phyloP scores from a whole-genome alignment of 2,797 vertebrate species.

The Fringilla coelebs region DNA sequence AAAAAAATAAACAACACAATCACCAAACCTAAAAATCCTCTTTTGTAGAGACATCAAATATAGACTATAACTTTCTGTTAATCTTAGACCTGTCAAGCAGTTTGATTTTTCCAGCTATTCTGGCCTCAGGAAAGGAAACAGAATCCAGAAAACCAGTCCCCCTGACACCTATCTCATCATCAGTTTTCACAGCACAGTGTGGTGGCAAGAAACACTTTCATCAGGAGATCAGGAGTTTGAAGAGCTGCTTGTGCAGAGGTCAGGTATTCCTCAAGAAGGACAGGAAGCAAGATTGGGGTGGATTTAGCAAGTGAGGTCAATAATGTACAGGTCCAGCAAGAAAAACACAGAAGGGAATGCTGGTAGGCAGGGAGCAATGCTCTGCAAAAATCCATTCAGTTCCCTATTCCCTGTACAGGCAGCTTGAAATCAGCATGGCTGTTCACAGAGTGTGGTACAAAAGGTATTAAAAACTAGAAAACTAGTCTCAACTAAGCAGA shows the following conservation, averaged over 20 bases:
- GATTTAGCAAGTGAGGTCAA: neutral
- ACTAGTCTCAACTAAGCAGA: neutral
- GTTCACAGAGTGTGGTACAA: neutral
- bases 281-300: neutral
- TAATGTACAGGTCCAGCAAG: neutral
- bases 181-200: neutral
- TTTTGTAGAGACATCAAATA: neutral
- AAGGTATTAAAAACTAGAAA: neutral
- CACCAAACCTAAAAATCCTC: neutral
- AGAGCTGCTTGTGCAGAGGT: neutral
- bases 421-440: neutral
- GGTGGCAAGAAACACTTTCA: neutral
- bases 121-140: neutral
- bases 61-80: neutral
- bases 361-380: neutral
- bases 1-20: neutral
- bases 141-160: neutral
- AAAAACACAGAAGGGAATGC: neutral
- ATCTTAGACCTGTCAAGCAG: neutral
- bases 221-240: neutral
- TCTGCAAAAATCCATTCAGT: neutral
- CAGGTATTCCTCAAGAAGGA: neutral
- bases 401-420: neutral
- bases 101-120: neutral
- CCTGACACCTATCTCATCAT: neutral